These are phyloP conservation scores for Mystacornis crossleyi DNA, from an alignment of 2,113 vertebrate genomes.

Conservation along the genomic window DNA sequence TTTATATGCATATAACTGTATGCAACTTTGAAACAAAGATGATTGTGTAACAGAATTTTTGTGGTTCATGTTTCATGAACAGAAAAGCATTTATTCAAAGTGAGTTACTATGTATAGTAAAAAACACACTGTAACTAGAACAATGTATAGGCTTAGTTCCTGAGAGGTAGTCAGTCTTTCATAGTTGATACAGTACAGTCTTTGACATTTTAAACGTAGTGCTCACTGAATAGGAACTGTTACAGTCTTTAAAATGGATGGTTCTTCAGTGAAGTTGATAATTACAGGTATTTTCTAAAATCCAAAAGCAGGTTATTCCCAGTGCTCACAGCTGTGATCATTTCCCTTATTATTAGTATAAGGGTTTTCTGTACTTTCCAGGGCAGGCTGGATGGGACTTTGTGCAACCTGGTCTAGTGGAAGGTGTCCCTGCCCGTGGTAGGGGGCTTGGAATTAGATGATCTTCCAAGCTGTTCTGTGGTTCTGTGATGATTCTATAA, in stretches of 20 bases:
- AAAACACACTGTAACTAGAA: not conserved
- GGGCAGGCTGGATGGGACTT: not conserved
- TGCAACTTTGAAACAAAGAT: not conserved
- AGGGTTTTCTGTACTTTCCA: not conserved
- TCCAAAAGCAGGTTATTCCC: not conserved
- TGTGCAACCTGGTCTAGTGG: not conserved
- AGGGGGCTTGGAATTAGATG: not conserved
- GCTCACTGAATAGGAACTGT: not conserved
- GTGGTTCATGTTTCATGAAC: not conserved
- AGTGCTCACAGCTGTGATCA: not conserved
- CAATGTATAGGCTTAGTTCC: not conserved
- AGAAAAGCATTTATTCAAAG: not conserved
- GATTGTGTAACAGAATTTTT: not conserved
- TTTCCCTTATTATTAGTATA: not conserved
- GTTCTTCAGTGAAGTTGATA: not conserved
- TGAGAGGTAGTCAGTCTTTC: not conserved
- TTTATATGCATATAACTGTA: not conserved
- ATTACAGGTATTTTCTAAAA: not conserved
- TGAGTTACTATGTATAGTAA: not conserved
- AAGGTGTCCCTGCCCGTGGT: not conserved
- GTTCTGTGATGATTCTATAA: not conserved
- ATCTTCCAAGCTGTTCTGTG: not conserved
- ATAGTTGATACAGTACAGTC: not conserved
- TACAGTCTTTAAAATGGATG: not conserved
- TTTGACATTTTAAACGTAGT: not conserved